Evolutionary conservation across 2,888 invertebrate species (phyloP).

Genomic region (Neoscelio sp.): DNA sequence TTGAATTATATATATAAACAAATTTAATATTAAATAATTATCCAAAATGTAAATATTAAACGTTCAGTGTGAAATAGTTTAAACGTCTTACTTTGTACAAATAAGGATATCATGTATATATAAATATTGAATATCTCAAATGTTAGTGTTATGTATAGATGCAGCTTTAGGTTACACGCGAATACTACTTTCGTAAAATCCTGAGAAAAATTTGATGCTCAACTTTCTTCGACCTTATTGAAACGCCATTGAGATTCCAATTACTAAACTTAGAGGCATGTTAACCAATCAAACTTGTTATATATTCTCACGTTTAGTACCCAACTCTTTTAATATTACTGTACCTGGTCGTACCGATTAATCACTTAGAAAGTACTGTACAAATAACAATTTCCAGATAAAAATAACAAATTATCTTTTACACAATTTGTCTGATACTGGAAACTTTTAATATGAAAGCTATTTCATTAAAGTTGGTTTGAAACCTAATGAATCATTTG

Average conservation of each 20-base stretch:
- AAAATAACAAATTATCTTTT: too few species aligned
- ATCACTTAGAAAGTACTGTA: not conserved
- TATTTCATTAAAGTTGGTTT: too few species aligned
- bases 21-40: too few species aligned
- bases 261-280: constrained; percentile 9
- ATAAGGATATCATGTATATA: constrained; percentile 5
- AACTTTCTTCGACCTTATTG: not conserved
- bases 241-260: constrained; percentile 1
- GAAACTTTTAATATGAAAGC: too few species aligned
- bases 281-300: constrained; percentile 28
- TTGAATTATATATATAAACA: too few species aligned
- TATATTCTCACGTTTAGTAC: not conserved
- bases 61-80: too few species aligned
- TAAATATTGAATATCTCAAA: constrained; percentile 13
- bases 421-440: too few species aligned
- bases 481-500: too few species aligned
- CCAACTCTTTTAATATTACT: not conserved
- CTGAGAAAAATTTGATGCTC: constrained; percentile 12
- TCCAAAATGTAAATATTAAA: too few species aligned
- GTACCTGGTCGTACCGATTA: not conserved
- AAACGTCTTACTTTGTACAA: too few species aligned
- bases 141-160: not conserved
- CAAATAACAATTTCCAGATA: too few species aligned
- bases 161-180: constrained; percentile 5
- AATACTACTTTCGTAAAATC: constrained; percentile 3